Conservation (phyloP, 2,113 vertebrate species). For the Megalops atlanticus region DNA sequence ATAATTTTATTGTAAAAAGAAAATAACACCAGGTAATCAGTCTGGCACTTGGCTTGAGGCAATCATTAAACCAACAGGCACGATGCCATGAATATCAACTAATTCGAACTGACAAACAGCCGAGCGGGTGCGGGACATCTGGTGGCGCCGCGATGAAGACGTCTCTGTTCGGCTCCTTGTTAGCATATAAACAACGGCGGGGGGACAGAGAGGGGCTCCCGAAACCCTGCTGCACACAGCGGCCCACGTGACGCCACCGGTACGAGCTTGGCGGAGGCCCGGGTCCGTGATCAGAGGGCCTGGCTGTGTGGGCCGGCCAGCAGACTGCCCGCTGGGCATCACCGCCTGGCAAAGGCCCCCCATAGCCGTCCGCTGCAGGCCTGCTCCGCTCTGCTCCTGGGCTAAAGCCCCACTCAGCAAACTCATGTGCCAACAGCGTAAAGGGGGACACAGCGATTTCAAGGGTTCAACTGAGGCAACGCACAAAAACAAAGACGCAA, state of each 20-base stretch:
- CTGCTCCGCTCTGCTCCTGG: too few species aligned
- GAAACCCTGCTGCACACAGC: neutral
- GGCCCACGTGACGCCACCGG: neutral
- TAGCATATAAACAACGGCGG: slow-evolving; percentile 58
- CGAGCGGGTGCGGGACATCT: slow-evolving; percentile 55
- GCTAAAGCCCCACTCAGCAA: too few species aligned
- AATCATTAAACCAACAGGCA: slow-evolving; percentile 51
- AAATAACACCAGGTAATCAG: slow-evolving; percentile 27
- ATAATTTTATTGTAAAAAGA: neutral
- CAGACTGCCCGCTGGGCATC: too few species aligned
- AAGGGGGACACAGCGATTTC: neutral
- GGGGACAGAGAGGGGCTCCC: neutral
- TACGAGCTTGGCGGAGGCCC: neutral
- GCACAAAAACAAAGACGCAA: neutral
- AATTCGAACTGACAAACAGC: slow-evolving; percentile 49
- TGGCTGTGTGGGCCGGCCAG: too few species aligned
- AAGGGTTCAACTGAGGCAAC: neutral
- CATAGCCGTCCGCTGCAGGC: too few species aligned
- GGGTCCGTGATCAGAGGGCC: too few species aligned
- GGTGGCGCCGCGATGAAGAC: slow-evolving; percentile 43
- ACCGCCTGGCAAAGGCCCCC: too few species aligned
- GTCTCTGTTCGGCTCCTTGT: slow-evolving; percentile 45
- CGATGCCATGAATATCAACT: slow-evolving; percentile 57
- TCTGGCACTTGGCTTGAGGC: slow-evolving; percentile 47
- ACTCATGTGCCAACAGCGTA: neutral